Percentiles rank a stretch among this genome's conserved stretches.
Evolutionary conservation across 1,140 invertebrate genomes (phyloP).

Genomic region (Drosophila oshimai): DNA sequence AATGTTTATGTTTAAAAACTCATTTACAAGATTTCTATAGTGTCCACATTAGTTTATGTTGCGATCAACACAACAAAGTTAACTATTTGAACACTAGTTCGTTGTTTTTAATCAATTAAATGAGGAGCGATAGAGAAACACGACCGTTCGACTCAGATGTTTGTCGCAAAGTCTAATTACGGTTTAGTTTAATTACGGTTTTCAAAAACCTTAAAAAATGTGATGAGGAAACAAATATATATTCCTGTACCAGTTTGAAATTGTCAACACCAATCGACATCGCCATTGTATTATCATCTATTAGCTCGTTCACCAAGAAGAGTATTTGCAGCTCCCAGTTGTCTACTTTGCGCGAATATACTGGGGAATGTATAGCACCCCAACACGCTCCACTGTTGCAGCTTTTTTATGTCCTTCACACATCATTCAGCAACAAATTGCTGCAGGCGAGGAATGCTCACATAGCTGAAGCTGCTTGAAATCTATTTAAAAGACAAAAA

Average conservation of each 20-base stretch:
- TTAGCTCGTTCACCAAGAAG: constrained; percentile 57
- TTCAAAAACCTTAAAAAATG: no score
- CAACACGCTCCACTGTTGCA: constrained; percentile 18
- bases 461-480: constrained; percentile 59
- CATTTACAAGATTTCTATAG: no score
- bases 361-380: not conserved
- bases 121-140: no score
- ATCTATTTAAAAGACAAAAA: constrained; percentile 68
- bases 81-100: no score
- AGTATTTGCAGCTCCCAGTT: constrained; percentile 45
- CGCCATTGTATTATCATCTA: constrained; percentile 44
- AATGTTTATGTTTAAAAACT: no score
- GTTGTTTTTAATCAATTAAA: no score
- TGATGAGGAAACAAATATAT: no score
- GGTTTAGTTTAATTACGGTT: no score
- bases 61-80: no score
- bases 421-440: constrained; percentile 79
- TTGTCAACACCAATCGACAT: constrained; percentile 26
- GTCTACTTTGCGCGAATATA: constrained; percentile 44
- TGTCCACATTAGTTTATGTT: no score
- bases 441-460: constrained; percentile 62
- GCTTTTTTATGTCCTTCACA: constrained; percentile 76
- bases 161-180: no score
- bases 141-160: no score
- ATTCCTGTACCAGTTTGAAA: constrained; percentile 12